A percentile compares a stretch with the other conserved stretches of the same genome.
These are phyloP conservation scores for Diorhabda sublineata DNA, from an alignment of 1,140 invertebrate genomes.

Conservation along the genomic window DNA sequence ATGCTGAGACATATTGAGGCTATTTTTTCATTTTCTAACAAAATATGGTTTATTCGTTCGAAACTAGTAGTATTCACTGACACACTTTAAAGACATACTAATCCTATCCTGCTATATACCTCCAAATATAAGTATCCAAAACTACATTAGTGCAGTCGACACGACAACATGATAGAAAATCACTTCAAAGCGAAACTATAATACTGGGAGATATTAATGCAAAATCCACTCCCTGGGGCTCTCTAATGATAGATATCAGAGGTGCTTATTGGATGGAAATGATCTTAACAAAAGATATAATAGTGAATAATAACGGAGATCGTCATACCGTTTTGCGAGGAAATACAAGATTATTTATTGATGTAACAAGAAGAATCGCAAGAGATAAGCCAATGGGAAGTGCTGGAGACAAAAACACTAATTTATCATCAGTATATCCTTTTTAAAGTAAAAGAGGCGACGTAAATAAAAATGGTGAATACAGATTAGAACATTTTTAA, in stretches of 20 bases:
- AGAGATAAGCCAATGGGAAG: slow-evolving; percentile 6
- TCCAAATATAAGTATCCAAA: too few relatives aligned
- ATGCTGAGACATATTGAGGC: too few relatives aligned
- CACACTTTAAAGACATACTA: too few relatives aligned
- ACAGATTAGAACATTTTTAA: background rate
- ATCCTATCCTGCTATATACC: too few relatives aligned
- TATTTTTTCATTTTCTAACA: too few relatives aligned
- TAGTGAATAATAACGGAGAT: slow-evolving; percentile 9
- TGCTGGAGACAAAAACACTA: slow-evolving; percentile 9
- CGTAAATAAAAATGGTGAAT: background rate
- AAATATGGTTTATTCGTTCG: too few relatives aligned
- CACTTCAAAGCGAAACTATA: background rate
- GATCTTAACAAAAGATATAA: slow-evolving; percentile 12
- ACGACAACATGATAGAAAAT: too few relatives aligned
- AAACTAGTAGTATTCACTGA: too few relatives aligned
- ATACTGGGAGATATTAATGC: slow-evolving; percentile 13
- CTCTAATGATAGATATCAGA: slow-evolving; percentile 6
- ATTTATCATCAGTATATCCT: slow-evolving; percentile 7
- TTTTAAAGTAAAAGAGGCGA: background rate
- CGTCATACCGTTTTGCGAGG: slow-evolving; percentile 16
- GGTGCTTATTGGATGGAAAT: slow-evolving; percentile 10
- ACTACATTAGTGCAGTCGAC: too few relatives aligned
- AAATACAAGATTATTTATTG: slow-evolving; percentile 1
- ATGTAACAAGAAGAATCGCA: slow-evolving; percentile 9
- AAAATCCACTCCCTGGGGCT: slow-evolving; percentile 18